Conservation (phyloP, 2,797 vertebrate genomes). For the Pseudotriccus pelzelni region DNA sequence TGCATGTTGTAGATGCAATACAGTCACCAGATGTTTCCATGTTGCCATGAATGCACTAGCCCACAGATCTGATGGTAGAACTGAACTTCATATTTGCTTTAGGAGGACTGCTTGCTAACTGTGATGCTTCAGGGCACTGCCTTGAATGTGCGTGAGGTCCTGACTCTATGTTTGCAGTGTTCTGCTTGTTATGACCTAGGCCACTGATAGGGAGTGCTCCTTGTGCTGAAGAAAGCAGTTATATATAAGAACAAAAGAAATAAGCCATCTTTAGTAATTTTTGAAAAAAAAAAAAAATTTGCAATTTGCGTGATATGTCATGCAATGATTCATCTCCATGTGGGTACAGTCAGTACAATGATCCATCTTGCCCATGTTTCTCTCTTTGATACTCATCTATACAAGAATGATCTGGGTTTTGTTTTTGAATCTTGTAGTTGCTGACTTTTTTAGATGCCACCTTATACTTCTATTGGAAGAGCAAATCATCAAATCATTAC, state of each 20-base stretch:
- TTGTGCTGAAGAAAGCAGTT: not conserved
- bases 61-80: not conserved
- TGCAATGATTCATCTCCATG: not conserved
- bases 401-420: not conserved
- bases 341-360: not conserved
- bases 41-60: not conserved
- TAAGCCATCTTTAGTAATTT: not conserved
- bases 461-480: not conserved
- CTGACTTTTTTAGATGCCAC: not conserved
- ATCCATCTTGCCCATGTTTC: not conserved
- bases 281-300: not conserved
- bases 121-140: rapidly evolving
- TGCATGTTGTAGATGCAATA: not conserved
- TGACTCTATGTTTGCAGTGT: not conserved
- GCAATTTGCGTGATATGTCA: not conserved
- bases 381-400: not conserved
- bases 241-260: not conserved
- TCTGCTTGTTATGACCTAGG: not conserved
- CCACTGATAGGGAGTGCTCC: not conserved
- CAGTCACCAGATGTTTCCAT: not conserved
- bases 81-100: not conserved
- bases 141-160: not conserved
- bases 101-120: not conserved
- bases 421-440: not conserved
- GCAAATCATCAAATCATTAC: not conserved